A percentile compares a stretch with the other conserved stretches of the same genome.
These are phyloP conservation scores for Anomalospiza imberbis DNA, from an alignment of 2,797 vertebrate genomes.

Conservation along the genomic window DNA sequence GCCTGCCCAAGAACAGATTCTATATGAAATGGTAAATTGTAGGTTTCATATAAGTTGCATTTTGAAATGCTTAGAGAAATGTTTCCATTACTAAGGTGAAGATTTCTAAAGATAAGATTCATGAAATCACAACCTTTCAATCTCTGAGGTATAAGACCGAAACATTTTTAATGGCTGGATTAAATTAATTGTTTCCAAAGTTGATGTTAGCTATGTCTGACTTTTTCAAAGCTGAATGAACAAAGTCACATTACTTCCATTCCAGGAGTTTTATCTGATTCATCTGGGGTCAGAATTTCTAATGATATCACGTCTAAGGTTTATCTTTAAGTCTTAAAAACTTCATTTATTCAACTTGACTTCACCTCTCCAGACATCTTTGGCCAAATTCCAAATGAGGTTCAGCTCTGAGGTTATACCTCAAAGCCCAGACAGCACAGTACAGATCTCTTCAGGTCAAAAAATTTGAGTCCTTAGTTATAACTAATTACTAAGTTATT, in stretches of 20 bases:
- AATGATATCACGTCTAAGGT: neutral
- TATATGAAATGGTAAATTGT: neutral
- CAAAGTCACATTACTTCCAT: neutral
- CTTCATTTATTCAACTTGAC: neutral
- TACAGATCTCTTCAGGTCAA: neutral
- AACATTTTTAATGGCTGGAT: neutral
- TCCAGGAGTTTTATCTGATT: neutral
- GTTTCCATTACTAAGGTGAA: neutral
- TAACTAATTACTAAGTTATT: neutral
- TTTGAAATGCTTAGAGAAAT: neutral
- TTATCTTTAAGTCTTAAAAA: neutral
- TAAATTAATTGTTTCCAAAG: neutral
- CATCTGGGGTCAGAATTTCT: neutral
- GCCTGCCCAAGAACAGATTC: neutral
- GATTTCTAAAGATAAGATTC: neutral
- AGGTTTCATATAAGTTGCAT: neutral
- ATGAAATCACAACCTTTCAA: neutral
- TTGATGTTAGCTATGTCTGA: neutral
- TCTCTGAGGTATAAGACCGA: neutral
- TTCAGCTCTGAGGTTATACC: neutral
- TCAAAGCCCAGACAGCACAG: neutral
- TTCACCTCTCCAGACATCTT: neutral
- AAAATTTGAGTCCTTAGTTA: neutral
- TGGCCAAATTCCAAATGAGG: neutral
- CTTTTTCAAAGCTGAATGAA: constrained; percentile 1